These are phyloP conservation scores for Nasonia longicornis DNA, from an alignment of 1,140 invertebrate genomes.

Conservation along the genomic window DNA sequence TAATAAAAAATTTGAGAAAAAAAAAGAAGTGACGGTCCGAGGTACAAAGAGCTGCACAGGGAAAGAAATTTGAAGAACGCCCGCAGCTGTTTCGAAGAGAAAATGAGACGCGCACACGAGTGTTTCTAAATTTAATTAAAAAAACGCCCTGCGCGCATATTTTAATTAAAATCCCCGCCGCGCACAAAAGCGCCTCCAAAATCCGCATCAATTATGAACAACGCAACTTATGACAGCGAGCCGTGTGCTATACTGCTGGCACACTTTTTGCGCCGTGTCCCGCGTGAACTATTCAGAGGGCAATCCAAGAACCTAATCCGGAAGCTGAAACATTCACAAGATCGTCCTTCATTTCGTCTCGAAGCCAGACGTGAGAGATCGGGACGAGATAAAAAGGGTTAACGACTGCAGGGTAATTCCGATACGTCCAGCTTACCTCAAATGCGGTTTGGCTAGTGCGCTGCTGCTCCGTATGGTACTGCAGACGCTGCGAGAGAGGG, in stretches of 20 bases:
- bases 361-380: not conserved
- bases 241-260: not conserved
- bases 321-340: not conserved
- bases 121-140: conserved; percentile 14
- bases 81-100: not conserved
- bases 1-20: not conserved
- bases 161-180: not conserved
- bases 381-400: not conserved
- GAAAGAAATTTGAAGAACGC: not conserved
- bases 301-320: not conserved
- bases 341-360: not conserved
- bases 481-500: too few species aligned
- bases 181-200: not conserved
- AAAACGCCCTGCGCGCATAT: not conserved
- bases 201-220: not conserved
- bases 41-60: not conserved
- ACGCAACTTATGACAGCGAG: not conserved
- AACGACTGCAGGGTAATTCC: not conserved
- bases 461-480: not conserved
- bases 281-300: not conserved
- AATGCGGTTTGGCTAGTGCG: not conserved
- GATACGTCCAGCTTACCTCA: not conserved
- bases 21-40: not conserved
- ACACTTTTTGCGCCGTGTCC: not conserved
- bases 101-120: not conserved